A percentile compares a stretch with the other conserved stretches of the same genome.
Evolutionary conservation across 2,797 vertebrate species (phyloP).

Genomic region (Poeciliopsis paucimaculata): DNA sequence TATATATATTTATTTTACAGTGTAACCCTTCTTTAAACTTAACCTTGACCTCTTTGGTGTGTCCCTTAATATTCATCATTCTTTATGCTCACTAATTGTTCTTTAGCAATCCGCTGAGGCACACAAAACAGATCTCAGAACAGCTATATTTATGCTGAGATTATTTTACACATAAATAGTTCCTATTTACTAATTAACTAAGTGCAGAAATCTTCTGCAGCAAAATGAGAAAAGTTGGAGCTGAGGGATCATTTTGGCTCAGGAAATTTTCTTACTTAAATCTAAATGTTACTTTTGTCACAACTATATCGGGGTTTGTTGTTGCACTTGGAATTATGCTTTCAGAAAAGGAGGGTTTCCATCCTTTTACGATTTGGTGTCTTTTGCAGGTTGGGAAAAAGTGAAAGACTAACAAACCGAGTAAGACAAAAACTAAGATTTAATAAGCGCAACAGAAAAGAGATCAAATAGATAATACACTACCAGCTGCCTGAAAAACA

Average conservation of each 20-base stretch:
- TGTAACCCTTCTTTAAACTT: background rate
- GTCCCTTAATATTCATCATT: background rate
- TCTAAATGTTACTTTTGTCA: conserved; percentile 23
- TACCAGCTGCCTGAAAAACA: conserved; percentile 34
- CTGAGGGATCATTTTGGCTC: conserved; percentile 18
- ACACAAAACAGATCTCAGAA: background rate
- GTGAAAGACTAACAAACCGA: conserved; percentile 37
- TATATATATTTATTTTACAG: background rate
- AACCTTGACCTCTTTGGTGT: background rate
- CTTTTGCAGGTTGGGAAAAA: conserved; percentile 18
- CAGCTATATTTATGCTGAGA: background rate
- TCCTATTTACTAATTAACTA: background rate
- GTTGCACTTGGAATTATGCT: conserved; percentile 14
- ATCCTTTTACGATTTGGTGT: conserved; percentile 14
- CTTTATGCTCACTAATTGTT: background rate
- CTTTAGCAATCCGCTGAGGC: background rate
- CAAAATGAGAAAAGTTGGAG: conserved; percentile 15
- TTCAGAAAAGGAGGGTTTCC: conserved; percentile 9
- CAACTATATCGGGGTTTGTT: conserved; percentile 22
- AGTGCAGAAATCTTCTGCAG: background rate
- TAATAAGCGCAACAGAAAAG: conserved; percentile 36
- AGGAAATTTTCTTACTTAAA: conserved; percentile 23
- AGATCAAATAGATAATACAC: conserved; percentile 33
- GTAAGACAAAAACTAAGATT: conserved; percentile 44
- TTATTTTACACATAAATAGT: background rate